Base-by-base conservation (phyloP, 2,888 invertebrate genomes). In the Griposia aprilina region DNA sequence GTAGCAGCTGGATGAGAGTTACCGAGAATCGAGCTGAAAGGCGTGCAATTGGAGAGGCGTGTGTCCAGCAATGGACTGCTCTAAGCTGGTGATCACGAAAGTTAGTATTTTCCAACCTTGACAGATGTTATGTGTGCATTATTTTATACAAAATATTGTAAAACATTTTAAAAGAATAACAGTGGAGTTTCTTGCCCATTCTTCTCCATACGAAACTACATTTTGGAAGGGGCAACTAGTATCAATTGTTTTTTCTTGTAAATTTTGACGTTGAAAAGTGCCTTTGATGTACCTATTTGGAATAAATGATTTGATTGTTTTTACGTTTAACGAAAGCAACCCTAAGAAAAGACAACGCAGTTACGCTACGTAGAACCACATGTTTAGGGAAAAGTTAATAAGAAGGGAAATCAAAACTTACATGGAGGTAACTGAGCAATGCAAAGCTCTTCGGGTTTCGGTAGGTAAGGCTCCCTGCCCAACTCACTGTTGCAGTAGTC, bases 401-500 rank as follows among this genome's bases (percentile, higher is more conserved):
- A 7, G 11, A 48, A 66, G 3, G 26, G 11, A 26, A 30, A 13
- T 65, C 6, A 0, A 20, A 17, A 92, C 95, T 94, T 78, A 96
- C 96, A 90, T 0, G 91, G 90, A 0, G 93, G 93, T 60, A 89
- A 90, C 26, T 90, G 88, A 0, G 94, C 94, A 41, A 96, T 91
- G 89, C 96, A 96, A 0, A 96, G 77, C 69, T 96, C 96, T 70
- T 95, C 95, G 0, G 76, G 6, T 13, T 88, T 90, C 0, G 96
- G 96, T 57, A 96, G 73, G 68, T 96, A 96, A 0, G 96, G 94
- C 36, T 94, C 89, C 7, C 82, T 89, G 20, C 96, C 95, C 0
- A 96, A 36, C 0, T 91, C 91, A 52, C 96, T 96, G 76, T 93
- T 91, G 83, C 94, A 94, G 68, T 96, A 96, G 2, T 93, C 94